Evolutionary conservation across 2,797 vertebrate species (phyloP), one percentile per base, ranked within the genome.

Genomic region (Benthosema pterotum): DNA sequence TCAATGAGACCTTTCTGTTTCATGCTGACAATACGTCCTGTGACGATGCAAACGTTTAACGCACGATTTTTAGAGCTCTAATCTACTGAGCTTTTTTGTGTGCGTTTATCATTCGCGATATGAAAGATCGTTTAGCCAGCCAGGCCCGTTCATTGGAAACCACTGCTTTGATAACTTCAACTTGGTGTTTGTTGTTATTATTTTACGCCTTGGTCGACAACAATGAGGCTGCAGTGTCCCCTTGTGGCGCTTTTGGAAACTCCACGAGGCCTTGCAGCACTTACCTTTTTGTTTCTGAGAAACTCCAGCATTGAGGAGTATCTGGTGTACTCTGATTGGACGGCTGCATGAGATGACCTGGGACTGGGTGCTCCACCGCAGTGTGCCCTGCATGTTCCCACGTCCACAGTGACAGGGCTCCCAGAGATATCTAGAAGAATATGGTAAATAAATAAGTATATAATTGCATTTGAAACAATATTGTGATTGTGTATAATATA

Each of bases 251-350:
- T 0, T 1, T 0, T 2, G 6, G 17, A 38, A 58, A 77, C 16
- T 42, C 11, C 65, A 28, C 2, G 22, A 11, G 28, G 19, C 14
- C 6, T n/a, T 3, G 22, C 13, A 47, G 6, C 49, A 62, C 79
- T 77, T 76, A 95, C 93, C 83, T 92, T 93, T 82, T 92, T 94
- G 82, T 80, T 93, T 72, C 72, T 85, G 49, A 94, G 89, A 65
- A 93, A 94, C 22, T 93, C 84, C 12, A 93, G 82, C 92, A 93
- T 83, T 4, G 93, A 94, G 43, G 86, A 74, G 46, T 90, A 84
- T 64, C 88, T 93, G 18, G 88, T 74, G 67, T 90, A 80, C 3
- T 88, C 89, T 22, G 75, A 86, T 53, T 89, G 71, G 2, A 71
- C 49, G 1, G 82, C 68, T 42, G 85, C 81, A 11, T 74, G 71